Base-by-base conservation (phyloP, 2,888 invertebrate species). In the Cremastinae sp. region DNA sequence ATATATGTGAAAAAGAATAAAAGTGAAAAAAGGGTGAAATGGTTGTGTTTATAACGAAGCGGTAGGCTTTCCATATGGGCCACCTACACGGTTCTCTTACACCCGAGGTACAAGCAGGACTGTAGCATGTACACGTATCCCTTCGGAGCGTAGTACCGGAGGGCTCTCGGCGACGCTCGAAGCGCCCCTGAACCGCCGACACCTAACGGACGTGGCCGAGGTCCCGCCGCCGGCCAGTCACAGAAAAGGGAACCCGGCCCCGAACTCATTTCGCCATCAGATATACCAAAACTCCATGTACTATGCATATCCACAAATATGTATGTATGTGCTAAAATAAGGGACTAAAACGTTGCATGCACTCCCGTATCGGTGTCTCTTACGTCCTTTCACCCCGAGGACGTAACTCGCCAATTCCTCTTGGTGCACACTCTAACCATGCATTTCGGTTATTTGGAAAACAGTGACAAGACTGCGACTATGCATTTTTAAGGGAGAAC, bases 81-180 rank as follows among this genome's bases (percentile, higher is more conserved):
- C 73, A 74, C 73, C 73, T 74, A 74, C 73, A 68, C 66, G 73
- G 54, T 66, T 68, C 59, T 61, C 62, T 54, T 53, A 61, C 73
- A 68, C 73, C 61, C 61, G 54, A 70, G 54, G 54, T 56, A 74
- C 73, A 74, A 61, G 54, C 47, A 20, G 14, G 12, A 34, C 20
- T 28, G n/a, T 51, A 41, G 59, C 10, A 69, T 14, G 12, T 53
- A 61, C 34, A 49, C 28, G 0, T 14, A 34, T 10, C 10, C 16
- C 16, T 28, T 28, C 28, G 28, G 28, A 51, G n/a, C n/a, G n/a
- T n/a, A n/a, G 34, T 28, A 43, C 18, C 43, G 53, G 53, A 56
- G 59, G 34, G 51, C 59, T 70, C 68, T 74, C 49, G 62, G 72
- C 47, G 59, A 72, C 53, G 72, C 58, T 72, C 38, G 72, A 66